phyloP scores from a whole-genome alignment of 2,113 vertebrate species.

The Barnardius zonarius region DNA sequence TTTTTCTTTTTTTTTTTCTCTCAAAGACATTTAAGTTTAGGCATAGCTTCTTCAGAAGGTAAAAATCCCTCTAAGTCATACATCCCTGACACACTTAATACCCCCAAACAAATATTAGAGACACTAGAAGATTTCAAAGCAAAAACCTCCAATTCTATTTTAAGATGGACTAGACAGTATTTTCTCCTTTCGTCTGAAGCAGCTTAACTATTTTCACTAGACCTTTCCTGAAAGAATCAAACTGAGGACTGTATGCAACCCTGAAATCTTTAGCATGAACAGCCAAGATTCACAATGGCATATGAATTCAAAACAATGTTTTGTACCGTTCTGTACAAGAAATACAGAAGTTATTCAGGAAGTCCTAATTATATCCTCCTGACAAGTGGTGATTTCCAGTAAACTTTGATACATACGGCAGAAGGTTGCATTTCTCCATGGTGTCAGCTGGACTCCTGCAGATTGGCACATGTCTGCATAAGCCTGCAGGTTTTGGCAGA shows the following conservation, averaged over 20 bases:
- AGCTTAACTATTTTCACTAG: neutral
- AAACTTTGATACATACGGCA: constrained; percentile 62
- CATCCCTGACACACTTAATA: neutral
- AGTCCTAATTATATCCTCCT: neutral
- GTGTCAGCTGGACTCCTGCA: constrained; percentile 14
- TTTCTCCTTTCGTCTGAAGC: neutral
- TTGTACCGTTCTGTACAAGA: neutral
- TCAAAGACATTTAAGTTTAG: neutral
- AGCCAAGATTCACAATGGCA: neutral
- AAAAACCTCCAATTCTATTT: neutral
- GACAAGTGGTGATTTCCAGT: neutral
- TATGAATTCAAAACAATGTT: neutral
- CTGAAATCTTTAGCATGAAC: neutral
- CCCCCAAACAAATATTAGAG: neutral
- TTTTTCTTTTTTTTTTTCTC: neutral
- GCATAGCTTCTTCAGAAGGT: neutral
- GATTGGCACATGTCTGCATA: constrained; percentile 57
- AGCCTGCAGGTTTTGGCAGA: constrained; percentile 64
- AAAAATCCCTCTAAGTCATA: neutral
- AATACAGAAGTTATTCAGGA: neutral
- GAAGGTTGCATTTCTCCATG: constrained; percentile 67
- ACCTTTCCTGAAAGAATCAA: neutral
- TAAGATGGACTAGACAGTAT: neutral
- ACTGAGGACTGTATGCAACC: neutral
- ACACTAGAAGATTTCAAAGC: neutral